A percentile compares a stretch with the other conserved stretches of the same genome.
Conservation (phyloP, 2,797 vertebrate species). For the Chiloscyllium punctatum region DNA sequence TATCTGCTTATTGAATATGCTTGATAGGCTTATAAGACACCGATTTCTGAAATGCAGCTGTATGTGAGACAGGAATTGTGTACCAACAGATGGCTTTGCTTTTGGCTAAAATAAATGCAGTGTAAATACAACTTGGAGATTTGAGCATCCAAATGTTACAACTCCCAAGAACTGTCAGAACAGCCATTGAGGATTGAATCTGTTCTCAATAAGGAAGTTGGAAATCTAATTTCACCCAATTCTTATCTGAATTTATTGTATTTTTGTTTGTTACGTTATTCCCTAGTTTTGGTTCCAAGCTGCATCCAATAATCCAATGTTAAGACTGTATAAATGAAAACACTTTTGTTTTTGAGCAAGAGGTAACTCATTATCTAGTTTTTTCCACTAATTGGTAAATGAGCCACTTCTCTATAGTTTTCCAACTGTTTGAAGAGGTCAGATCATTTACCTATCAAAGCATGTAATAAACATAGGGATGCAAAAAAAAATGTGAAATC, state of each 20-base stretch:
- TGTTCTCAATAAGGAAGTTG: background rate
- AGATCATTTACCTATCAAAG: background rate
- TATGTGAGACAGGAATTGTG: background rate
- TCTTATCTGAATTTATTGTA: background rate
- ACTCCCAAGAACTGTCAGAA: background rate
- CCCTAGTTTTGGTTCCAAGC: background rate
- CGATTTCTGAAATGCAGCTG: background rate
- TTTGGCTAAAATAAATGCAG: conserved; percentile 21
- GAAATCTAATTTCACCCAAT: background rate
- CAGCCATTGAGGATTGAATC: conserved; percentile 19
- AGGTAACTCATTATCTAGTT: background rate
- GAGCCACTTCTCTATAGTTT: background rate
- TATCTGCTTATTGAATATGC: background rate
- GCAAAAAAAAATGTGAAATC: background rate
- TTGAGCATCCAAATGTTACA: background rate
- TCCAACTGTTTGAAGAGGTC: background rate
- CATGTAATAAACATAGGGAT: background rate
- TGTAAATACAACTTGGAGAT: background rate
- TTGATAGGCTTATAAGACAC: background rate
- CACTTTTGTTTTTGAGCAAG: background rate
- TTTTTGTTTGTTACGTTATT: background rate
- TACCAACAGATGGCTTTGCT: conserved; percentile 22
- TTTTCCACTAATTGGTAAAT: background rate
- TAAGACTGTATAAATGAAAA: background rate
- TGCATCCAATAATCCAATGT: background rate